Evolutionary conservation across 2,113 vertebrate species (phyloP).

Genomic region (Bettongia penicillata): DNA sequence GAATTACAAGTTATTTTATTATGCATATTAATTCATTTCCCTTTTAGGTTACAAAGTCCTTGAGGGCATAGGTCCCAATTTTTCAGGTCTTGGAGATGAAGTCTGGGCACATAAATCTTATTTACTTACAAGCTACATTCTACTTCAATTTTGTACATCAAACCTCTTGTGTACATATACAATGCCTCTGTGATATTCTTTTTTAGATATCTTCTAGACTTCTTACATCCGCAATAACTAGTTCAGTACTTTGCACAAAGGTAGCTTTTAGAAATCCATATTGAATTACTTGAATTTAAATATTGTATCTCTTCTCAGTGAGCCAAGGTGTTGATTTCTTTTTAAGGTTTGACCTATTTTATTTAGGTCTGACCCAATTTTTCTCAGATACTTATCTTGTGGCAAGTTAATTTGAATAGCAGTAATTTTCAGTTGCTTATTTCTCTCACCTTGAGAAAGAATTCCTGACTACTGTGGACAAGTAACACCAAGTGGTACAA

Average conservation of each 20-base stretch:
- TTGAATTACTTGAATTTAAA: neutral
- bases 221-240: neutral
- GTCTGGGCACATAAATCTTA: neutral
- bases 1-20: neutral
- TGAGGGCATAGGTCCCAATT: neutral
- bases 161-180: neutral
- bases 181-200: neutral
- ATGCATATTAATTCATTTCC: neutral
- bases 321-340: neutral
- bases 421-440: neutral
- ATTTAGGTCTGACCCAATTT: neutral
- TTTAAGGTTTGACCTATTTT: neutral
- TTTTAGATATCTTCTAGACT: neutral
- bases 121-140: neutral
- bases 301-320: neutral
- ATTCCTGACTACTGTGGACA: neutral
- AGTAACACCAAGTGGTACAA: neutral
- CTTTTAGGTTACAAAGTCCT: neutral
- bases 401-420: neutral
- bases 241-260: neutral
- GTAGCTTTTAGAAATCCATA: neutral
- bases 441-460: neutral
- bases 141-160: neutral
- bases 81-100: neutral
- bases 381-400: neutral